A percentile compares a stretch with the other conserved stretches of the same genome.
Conservation (phyloP, 2,113 vertebrate genomes). For the Neopipo cinnamomea region DNA sequence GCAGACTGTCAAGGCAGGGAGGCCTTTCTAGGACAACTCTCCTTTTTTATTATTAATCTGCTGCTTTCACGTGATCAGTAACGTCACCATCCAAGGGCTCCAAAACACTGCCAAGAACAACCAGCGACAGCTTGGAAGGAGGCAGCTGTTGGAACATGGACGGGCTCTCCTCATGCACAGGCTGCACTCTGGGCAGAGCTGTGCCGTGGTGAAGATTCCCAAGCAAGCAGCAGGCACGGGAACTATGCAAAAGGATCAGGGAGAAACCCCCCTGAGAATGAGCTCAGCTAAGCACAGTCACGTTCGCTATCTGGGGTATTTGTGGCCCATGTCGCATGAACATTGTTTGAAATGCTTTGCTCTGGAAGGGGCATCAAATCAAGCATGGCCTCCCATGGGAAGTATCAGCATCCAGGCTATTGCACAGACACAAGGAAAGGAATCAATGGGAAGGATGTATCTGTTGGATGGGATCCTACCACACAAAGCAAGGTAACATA, state of each 20-base stretch:
- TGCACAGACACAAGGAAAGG: not conserved
- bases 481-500: not conserved
- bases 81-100: not conserved
- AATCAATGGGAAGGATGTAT: fast-evolving
- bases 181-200: not conserved
- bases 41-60: slow-evolving; percentile 1
- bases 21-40: not conserved
- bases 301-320: fast-evolving
- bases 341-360: fast-evolving
- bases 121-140: not conserved
- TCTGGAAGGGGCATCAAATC: not conserved
- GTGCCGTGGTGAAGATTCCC: fast-evolving
- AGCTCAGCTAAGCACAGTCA: not conserved
- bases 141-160: not conserved
- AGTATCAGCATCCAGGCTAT: not conserved
- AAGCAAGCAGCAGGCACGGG: not conserved
- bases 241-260: not conserved
- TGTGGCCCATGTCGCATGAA: fast-evolving
- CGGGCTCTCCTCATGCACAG: fast-evolving
- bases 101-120: not conserved
- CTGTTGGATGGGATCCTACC: not conserved
- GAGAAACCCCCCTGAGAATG: fast-evolving
- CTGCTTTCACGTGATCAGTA: not conserved
- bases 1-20: not conserved
- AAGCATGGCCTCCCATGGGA: not conserved